A percentile compares a stretch with the other conserved stretches of the same genome.
Conservation (phyloP, 2,113 vertebrate species). For the Clarias gariepinus region DNA sequence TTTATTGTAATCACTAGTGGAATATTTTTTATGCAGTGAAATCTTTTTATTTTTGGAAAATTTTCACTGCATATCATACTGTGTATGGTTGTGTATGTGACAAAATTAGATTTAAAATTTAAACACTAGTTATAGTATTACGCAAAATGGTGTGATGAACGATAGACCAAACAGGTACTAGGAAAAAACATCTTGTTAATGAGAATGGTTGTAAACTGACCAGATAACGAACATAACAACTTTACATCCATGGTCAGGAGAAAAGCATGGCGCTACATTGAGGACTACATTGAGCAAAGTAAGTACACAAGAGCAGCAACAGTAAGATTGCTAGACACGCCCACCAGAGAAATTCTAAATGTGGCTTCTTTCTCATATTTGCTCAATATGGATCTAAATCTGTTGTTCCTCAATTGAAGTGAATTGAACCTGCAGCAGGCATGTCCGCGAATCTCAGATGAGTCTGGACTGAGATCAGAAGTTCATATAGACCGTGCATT, state of each 20-base stretch:
- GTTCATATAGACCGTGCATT: not conserved
- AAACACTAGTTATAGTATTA: not conserved
- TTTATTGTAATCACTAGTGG: too few species aligned
- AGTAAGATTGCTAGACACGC: too few species aligned
- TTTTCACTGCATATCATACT: too few species aligned
- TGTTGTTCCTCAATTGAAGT: not conserved
- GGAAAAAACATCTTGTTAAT: not conserved
- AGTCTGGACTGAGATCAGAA: not conserved
- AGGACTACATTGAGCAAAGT: not conserved
- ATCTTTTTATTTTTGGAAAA: too few species aligned
- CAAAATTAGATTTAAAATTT: too few species aligned
- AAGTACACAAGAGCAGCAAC: not conserved
- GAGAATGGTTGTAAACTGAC: not conserved
- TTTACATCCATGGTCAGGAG: not conserved
- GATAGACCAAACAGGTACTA: not conserved
- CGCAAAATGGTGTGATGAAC: not conserved
- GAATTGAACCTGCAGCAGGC: not conserved
- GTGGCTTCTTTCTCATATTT: not conserved
- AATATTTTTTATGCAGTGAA: too few species aligned
- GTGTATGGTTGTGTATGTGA: too few species aligned
- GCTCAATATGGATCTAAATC: too few species aligned
- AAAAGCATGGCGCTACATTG: not conserved
- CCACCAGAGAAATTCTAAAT: not conserved
- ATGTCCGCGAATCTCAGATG: not conserved
- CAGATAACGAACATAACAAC: not conserved